Evolutionary conservation across 1,140 invertebrate species (phyloP).

Genomic region (Cylas formicarius): DNA sequence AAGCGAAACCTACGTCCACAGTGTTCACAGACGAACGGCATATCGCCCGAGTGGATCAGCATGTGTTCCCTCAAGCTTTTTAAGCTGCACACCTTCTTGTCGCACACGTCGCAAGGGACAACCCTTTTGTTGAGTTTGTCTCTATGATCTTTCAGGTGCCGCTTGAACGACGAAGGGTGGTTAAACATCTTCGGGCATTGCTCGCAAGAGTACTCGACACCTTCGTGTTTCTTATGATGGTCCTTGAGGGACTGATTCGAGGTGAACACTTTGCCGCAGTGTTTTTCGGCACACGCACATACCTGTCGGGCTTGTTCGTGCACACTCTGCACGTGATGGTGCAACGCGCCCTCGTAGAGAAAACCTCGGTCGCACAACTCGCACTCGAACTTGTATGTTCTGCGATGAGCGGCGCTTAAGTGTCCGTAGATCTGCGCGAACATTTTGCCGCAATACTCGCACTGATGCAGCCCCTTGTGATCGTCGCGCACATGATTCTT

Average conservation of each 20-base stretch:
- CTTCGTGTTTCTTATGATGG: conserved; percentile 39
- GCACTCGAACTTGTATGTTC: conserved; percentile 30
- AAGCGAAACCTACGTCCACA: conserved; percentile 32
- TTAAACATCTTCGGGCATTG: conserved; percentile 50
- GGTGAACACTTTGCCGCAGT: conserved; percentile 5
- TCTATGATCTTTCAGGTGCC: conserved; percentile 57
- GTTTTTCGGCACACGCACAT: conserved; percentile 1
- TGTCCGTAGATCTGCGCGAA: background rate
- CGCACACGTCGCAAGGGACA: conserved; percentile 58
- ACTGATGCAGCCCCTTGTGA: background rate
- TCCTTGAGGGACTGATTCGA: conserved; percentile 39
- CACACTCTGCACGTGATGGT: conserved; percentile 6
- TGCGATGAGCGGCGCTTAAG: conserved; percentile 1
- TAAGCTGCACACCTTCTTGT: conserved; percentile 60
- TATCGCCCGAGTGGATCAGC: conserved; percentile 42
- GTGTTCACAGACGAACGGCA: conserved; percentile 38
- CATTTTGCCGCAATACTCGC: conserved; percentile 28
- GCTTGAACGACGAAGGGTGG: conserved; percentile 43
- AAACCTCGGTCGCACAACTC: conserved; percentile 43
- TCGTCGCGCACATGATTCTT: conserved; percentile 3
- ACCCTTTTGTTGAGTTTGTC: conserved; percentile 53
- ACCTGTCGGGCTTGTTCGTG: conserved; percentile 11
- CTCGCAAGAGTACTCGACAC: conserved; percentile 36
- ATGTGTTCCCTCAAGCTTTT: conserved; percentile 41
- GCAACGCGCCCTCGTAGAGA: conserved; percentile 27